Percentiles rank a stretch among this genome's conserved stretches.
These are phyloP conservation scores for Vesta saturnalis DNA, from an alignment of 2,888 invertebrate species.

Conservation along the genomic window DNA sequence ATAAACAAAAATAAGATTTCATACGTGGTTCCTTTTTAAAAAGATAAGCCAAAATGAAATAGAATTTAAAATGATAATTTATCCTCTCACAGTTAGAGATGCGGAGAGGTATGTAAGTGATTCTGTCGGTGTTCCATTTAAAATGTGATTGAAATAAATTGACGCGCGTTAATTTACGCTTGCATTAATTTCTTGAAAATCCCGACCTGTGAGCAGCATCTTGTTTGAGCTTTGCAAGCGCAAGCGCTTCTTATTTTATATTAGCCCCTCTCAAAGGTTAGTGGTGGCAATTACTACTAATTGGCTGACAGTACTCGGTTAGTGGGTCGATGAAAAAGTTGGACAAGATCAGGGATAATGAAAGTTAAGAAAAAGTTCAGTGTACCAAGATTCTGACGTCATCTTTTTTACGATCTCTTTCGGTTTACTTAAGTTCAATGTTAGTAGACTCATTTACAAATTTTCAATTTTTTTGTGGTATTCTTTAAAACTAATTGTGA, in stretches of 20 bases:
- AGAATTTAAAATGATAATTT: too few species aligned
- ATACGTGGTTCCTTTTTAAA: background rate
- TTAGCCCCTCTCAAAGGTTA: conserved; percentile 44
- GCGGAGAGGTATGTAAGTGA: too few species aligned
- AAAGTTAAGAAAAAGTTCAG: conserved; percentile 57
- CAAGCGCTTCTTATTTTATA: conserved; percentile 51
- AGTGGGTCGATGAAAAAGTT: conserved; percentile 61
- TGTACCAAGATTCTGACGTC: conserved; percentile 41
- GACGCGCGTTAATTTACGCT: conserved; percentile 48
- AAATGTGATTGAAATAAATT: conserved; percentile 47
- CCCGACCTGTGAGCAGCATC: conserved; percentile 51
- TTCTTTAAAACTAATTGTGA: too few species aligned
- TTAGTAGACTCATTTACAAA: conserved; percentile 16
- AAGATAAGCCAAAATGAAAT: too few species aligned
- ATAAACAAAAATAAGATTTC: background rate
- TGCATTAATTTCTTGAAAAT: conserved; percentile 51
- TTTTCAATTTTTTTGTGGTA: too few species aligned
- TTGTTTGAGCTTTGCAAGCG: conserved; percentile 48
- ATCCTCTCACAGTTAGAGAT: too few species aligned
- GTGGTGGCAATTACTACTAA: conserved; percentile 59
- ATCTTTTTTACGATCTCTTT: conserved; percentile 30
- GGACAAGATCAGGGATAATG: conserved; percentile 61
- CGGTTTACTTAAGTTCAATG: conserved; percentile 20
- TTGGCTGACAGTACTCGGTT: conserved; percentile 57
- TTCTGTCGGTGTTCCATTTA: conserved; percentile 37